phyloP scores from a whole-genome alignment of 2,113 vertebrate genomes.

The Candoia aspera region DNA sequence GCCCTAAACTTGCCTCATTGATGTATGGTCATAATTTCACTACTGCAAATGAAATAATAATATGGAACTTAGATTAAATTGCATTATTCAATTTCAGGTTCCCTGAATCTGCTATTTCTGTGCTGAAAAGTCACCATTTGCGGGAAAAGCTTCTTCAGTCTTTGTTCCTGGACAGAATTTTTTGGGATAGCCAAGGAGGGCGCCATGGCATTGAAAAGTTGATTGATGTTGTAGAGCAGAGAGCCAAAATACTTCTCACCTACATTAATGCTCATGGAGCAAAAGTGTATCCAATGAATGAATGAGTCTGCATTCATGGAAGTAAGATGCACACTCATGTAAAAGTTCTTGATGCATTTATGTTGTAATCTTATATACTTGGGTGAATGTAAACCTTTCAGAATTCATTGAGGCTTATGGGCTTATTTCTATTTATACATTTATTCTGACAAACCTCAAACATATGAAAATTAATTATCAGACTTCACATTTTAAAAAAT shows the following conservation, averaged over 20 bases:
- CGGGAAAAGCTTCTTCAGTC: conserved; percentile 94
- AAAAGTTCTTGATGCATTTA: conserved; percentile 22
- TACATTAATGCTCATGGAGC: conserved; percentile 92
- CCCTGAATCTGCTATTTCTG: conserved; percentile 85
- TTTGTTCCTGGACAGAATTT: conserved; percentile 90
- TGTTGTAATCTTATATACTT: neutral
- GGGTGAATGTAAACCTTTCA: neutral
- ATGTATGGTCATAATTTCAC: neutral
- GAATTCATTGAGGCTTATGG: neutral
- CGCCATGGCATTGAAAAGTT: conserved; percentile 93
- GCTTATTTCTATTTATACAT: neutral
- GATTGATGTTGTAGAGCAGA: conserved; percentile 90
- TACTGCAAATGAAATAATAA: neutral
- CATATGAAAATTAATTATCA: neutral
- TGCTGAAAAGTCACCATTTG: conserved; percentile 86
- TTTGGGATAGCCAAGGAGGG: conserved; percentile 96
- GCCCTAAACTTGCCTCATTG: neutral
- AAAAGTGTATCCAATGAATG: conserved; percentile 82
- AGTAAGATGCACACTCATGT: neutral
- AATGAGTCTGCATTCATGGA: conserved; percentile 63
- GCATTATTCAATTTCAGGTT: conserved; percentile 76
- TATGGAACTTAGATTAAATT: conserved; percentile 36
- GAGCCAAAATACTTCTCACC: conserved; percentile 88
- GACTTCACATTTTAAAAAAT: neutral
- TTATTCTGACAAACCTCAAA: neutral